phyloP scores from a whole-genome alignment of 2,888 invertebrate genomes.

The Phaonia tiefii region DNA sequence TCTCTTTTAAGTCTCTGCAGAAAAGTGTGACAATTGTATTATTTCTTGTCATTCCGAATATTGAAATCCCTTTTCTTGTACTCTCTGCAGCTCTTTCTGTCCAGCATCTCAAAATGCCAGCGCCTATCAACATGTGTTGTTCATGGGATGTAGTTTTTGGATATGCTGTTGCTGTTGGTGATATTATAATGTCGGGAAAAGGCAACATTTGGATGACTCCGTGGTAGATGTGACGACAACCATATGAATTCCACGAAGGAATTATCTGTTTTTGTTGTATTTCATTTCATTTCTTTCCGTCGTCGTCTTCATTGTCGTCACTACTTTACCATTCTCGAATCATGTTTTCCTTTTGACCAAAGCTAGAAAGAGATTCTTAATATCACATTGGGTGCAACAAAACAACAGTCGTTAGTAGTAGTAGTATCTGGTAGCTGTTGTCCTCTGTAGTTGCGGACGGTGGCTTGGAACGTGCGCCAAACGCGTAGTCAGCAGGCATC shows the following conservation, averaged over 20 bases:
- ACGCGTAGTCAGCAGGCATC: conserved; percentile 66
- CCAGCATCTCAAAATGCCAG: neutral
- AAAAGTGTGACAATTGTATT: neutral
- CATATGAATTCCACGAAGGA: conserved; percentile 67
- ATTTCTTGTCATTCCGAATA: neutral
- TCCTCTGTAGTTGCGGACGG: conserved; percentile 30
- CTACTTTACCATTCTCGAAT: conserved; percentile 50
- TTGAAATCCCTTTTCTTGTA: neutral
- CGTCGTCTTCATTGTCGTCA: conserved; percentile 3
- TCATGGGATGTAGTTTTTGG: conserved; percentile 39
- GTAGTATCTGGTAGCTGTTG: conserved; percentile 28
- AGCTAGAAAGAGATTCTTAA: conserved; percentile 49
- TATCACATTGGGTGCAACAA: conserved; percentile 45
- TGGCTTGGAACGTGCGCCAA: conserved; percentile 59
- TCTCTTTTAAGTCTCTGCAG: neutral
- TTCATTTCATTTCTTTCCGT: neutral
- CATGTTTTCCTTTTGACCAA: conserved; percentile 43
- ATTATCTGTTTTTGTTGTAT: conserved; percentile 56
- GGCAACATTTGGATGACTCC: conserved; percentile 5
- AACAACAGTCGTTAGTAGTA: neutral
- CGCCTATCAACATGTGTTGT: conserved; percentile 64
- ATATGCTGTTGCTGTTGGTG: conserved; percentile 32
- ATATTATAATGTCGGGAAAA: conserved; percentile 60
- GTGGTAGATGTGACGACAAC: conserved; percentile 53
- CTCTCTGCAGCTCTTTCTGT: neutral